These are phyloP conservation scores for Thamnaconus septentrionalis DNA, from an alignment of 2,113 vertebrate species.

Conservation along the genomic window DNA sequence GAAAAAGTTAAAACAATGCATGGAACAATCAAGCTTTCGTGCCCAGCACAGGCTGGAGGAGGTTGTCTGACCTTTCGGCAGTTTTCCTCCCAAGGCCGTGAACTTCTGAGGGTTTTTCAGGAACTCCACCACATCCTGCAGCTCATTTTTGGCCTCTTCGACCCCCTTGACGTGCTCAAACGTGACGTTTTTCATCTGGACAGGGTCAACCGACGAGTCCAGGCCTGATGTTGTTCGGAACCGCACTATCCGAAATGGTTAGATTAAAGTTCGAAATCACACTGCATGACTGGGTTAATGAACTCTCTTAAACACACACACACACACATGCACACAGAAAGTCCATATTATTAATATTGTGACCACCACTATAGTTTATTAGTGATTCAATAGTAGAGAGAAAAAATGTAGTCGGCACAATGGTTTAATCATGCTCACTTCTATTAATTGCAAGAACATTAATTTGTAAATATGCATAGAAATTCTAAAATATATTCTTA, in stretches of 20 bases:
- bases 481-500: background rate
- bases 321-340: constrained; percentile 3
- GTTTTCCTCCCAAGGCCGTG: constrained; percentile 91
- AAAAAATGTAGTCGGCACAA: background rate
- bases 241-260: constrained; percentile 83
- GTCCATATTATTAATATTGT: background rate
- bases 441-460: no score
- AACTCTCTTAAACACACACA: constrained; percentile 1
- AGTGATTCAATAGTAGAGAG: background rate
- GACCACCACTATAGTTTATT: background rate
- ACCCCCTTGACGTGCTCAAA: constrained; percentile 99
- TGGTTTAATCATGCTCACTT: background rate
- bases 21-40: background rate
- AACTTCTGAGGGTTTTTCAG: constrained; percentile 97
- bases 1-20: background rate
- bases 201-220: constrained; percentile 94
- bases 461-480: no score
- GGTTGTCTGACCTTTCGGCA: constrained; percentile 87
- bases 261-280: constrained; percentile 76
- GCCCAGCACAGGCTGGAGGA: background rate
- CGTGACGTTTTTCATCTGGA: constrained; percentile 96
- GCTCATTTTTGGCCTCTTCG: constrained; percentile 96
- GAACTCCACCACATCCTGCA: constrained; percentile 98
- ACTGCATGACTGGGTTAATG: constrained; percentile 41
- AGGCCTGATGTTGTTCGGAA: constrained; percentile 95